Base-by-base conservation (phyloP, 2,113 vertebrate species). In the Lophura nycthemera region DNA sequence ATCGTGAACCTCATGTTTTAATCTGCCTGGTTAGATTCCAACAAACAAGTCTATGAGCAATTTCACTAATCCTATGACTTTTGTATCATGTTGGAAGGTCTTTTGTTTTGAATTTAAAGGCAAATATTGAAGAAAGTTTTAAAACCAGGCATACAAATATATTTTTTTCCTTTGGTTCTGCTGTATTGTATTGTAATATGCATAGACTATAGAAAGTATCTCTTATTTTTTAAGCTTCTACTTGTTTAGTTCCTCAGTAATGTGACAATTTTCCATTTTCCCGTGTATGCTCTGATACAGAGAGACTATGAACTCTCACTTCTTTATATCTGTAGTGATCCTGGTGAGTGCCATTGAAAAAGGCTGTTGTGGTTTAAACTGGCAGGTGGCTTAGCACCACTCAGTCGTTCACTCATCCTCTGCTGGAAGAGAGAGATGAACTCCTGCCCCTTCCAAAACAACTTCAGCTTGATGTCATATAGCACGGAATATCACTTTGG, bases 231-330 rank as follows among this genome's bases (percentile, higher is more conserved):
- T 65, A 73, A 73, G 40, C 11, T 42, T 2, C 57, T 85, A 5
- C 54, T 90, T 48, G 59, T 83, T 63, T 69, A 71, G 42, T 60
- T 81, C 20, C 17, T 42, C 73, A 66, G 30, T 80, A 65, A 80
- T 52, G 45, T 59, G 64, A 42, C 21, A 52, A 5, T 71, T 87
- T 83, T 78, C 52, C 36, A 20, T 92, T 93, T 22, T 87, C 1
- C 0, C 47, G 8, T 70, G 13, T 64, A 1, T 72, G 36, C 52
- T 9, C 10, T n/a, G 27, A 13, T 75, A 14, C 6, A 0, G 5
- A 50, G 48, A 90, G 70, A 56, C 38, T 71, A 19, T 42, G 47
- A 65, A 50, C 40, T 72, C n/a, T 21, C 7, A 50, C 13, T 77
- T 70, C 40, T 40, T 85, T 6, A 8, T 34, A 81, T 43, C 40